phyloP scores from a whole-genome alignment of 2,113 vertebrate species.

The Amphilophus citrinellus region DNA sequence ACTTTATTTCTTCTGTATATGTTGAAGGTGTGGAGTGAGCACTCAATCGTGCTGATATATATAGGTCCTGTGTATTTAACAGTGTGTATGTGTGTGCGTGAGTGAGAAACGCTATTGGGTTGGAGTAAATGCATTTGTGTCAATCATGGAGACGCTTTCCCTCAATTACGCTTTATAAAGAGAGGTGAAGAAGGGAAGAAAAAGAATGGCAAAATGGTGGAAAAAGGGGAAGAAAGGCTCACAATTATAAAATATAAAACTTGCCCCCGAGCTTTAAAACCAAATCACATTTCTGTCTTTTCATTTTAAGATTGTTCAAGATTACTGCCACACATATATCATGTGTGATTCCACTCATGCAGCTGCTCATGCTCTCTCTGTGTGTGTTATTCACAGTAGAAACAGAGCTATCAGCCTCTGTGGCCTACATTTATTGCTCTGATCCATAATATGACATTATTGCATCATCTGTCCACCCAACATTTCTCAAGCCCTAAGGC shows the following conservation, averaged over 20 bases:
- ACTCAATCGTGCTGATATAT: constrained; percentile 65
- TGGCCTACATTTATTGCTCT: constrained; percentile 62
- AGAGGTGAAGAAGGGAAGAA: constrained; percentile 26
- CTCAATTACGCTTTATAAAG: constrained; percentile 66
- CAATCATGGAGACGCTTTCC: constrained; percentile 70
- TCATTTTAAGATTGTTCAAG: constrained; percentile 43
- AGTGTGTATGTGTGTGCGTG: constrained; percentile 35
- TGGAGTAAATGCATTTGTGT: constrained; percentile 51
- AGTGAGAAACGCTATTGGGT: constrained; percentile 25
- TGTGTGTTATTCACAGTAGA: constrained; percentile 31
- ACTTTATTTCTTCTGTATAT: constrained; percentile 22
- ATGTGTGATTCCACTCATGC: constrained; percentile 13
- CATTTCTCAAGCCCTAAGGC: constrained; percentile 66
- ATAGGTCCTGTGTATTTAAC: constrained; percentile 66
- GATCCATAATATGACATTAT: constrained; percentile 72
- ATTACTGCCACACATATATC: constrained; percentile 53
- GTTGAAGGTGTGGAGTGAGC: constrained; percentile 45
- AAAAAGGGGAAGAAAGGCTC: constrained; percentile 28
- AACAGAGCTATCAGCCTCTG: constrained; percentile 46
- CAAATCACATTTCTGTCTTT: constrained; percentile 32
- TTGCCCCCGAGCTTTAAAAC: constrained; percentile 35
- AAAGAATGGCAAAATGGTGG: constrained; percentile 18
- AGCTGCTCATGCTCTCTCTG: constrained; percentile 19
- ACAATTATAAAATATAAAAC: constrained; percentile 50
- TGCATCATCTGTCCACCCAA: constrained; percentile 76